Conservation (phyloP, 2,888 invertebrate genomes). For the Caenorhabditis sp. region DNA sequence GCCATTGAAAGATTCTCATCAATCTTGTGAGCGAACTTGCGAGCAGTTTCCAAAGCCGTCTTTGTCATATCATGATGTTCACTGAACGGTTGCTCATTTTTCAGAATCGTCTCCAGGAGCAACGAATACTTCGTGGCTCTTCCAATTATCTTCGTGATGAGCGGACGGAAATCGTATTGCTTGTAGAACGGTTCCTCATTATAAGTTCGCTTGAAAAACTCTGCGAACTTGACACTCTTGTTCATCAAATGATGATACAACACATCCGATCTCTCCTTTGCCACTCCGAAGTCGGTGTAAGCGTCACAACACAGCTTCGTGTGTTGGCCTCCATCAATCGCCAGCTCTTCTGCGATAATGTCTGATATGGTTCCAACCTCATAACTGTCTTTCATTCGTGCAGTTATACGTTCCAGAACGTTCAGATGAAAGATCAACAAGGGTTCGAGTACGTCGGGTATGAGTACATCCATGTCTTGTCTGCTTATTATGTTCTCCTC, state of each 20-base stretch:
- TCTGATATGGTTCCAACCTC: conserved; percentile 74
- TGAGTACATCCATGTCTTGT: conserved; percentile 62
- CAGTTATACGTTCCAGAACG: conserved; percentile 69
- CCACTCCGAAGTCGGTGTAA: conserved; percentile 67
- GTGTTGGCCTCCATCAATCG: conserved; percentile 39
- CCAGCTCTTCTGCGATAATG: conserved; percentile 68
- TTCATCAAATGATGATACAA: conserved; percentile 51
- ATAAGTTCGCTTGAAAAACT: conserved; percentile 56
- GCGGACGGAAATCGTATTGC: conserved; percentile 64
- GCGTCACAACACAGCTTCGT: conserved; percentile 60
- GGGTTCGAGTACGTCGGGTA: conserved; percentile 77
- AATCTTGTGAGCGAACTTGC: conserved; percentile 63
- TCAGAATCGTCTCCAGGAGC: conserved; percentile 63
- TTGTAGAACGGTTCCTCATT: conserved; percentile 60
- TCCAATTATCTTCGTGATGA: conserved; percentile 65
- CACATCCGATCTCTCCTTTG: conserved; percentile 62
- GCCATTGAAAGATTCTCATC: conserved; percentile 63
- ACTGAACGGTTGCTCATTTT: conserved; percentile 62
- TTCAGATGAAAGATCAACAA: conserved; percentile 75
- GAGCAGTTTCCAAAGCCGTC: conserved; percentile 59
- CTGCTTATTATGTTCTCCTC: conserved; percentile 62
- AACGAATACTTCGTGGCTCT: conserved; percentile 68
- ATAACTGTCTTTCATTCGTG: conserved; percentile 59
- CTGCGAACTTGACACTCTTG: conserved; percentile 61
- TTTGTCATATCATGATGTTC: conserved; percentile 45